A percentile compares a stretch with the other conserved stretches of the same genome.
phyloP scores from a whole-genome alignment of 2,888 invertebrate genomes.

The Leptogaster cylindrica region DNA sequence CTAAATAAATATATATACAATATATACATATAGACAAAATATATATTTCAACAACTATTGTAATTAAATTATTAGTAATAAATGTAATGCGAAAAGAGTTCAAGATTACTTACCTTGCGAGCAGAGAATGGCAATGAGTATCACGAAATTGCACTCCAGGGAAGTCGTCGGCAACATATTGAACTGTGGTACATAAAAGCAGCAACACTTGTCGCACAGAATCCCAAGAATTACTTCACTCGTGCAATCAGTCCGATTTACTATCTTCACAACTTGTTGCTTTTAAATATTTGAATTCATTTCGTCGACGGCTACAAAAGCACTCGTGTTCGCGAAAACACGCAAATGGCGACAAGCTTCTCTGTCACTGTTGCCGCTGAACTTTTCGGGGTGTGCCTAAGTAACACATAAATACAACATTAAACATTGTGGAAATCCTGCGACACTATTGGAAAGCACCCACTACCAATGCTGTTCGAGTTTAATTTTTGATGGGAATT shows the following conservation, averaged over 20 bases:
- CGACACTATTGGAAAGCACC: background rate
- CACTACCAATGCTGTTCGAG: background rate
- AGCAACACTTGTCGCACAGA: background rate
- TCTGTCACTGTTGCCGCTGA: background rate
- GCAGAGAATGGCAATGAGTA: slow-evolving; percentile 9
- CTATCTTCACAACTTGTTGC: background rate
- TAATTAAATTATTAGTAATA: no score
- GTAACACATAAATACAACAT: background rate
- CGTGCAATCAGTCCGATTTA: background rate
- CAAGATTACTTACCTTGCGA: slow-evolving; percentile 25
- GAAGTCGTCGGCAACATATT: slow-evolving; percentile 27
- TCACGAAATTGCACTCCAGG: slow-evolving; percentile 31
- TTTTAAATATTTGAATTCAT: no score
- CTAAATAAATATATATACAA: no score
- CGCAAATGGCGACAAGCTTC: background rate
- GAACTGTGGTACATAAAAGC: slow-evolving; percentile 32
- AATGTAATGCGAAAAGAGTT: no score
- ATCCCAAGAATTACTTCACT: background rate
- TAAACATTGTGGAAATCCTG: background rate
- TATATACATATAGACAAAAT: no score
- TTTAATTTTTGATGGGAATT: slow-evolving; percentile 35
- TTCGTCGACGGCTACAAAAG: no score
- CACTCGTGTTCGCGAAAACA: background rate
- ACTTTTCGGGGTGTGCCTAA: background rate
- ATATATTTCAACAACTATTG: no score